Conservation (phyloP, 1,140 invertebrate species). For the Pseudomyrmex dendroicus region DNA sequence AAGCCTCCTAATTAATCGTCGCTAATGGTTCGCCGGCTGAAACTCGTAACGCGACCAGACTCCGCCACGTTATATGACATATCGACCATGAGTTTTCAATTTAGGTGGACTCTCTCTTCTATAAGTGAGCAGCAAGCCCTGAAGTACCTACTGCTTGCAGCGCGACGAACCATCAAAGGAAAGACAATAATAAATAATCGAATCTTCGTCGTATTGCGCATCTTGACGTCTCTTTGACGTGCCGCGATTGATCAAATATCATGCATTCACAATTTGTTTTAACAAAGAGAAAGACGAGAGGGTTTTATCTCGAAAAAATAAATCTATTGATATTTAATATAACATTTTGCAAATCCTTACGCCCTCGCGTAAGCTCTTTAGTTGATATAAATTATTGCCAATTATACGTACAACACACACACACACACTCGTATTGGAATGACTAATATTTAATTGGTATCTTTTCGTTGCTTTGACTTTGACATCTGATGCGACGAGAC, state of each 20-base stretch:
- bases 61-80: conserved; percentile 66
- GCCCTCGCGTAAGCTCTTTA: no score
- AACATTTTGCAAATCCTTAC: neutral
- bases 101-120: conserved; percentile 5
- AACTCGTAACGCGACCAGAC: conserved; percentile 9
- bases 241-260: neutral
- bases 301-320: no score
- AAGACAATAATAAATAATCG: conserved; percentile 41
- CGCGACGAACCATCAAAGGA: conserved; percentile 19
- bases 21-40: conserved; percentile 53
- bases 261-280: neutral
- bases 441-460: conserved; percentile 20
- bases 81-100: conserved; percentile 54
- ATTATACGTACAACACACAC: no score
- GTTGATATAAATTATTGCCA: no score
- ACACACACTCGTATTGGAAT: neutral
- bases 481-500: conserved; percentile 23
- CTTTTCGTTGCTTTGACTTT: conserved; percentile 23
- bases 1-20: conserved; percentile 73
- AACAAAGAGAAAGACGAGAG: neutral
- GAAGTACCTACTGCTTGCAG: conserved; percentile 1
- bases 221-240: neutral
- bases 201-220: neutral
- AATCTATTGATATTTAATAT: no score
- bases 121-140: neutral